Percentiles rank a stretch among this genome's conserved stretches.
These are phyloP conservation scores for Pediacus dermestoides DNA, from an alignment of 2,888 invertebrate genomes.

Conservation along the genomic window DNA sequence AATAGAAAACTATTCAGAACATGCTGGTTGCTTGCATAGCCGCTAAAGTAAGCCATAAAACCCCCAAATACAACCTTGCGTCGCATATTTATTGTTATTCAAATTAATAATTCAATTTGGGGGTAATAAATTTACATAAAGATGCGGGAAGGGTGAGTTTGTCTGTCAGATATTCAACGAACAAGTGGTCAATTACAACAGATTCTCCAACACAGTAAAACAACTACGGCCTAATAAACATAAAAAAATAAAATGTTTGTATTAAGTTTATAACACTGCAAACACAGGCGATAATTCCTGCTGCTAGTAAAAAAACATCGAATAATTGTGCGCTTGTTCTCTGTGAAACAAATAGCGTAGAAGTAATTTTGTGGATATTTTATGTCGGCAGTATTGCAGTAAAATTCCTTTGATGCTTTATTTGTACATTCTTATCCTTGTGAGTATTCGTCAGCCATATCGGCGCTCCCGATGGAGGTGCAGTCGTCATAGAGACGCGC, in stretches of 20 bases:
- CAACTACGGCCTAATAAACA: constrained; percentile 19
- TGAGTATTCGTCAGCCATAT: constrained; percentile 37
- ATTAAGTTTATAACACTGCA: too few relatives aligned
- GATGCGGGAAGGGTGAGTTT: constrained; percentile 44
- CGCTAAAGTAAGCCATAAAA: constrained; percentile 48
- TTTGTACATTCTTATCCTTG: constrained; percentile 5
- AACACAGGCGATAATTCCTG: too few relatives aligned
- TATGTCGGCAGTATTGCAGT: not conserved
- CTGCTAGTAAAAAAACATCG: too few relatives aligned
- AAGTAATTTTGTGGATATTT: not conserved
- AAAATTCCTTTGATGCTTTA: constrained; percentile 6
- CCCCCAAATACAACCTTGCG: constrained; percentile 47
- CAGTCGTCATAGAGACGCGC: constrained; percentile 44
- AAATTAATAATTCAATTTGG: constrained; percentile 53
- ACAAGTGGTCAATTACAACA: constrained; percentile 44
- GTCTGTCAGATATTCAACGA: constrained; percentile 23
- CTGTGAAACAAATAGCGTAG: too few relatives aligned
- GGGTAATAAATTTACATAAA: constrained; percentile 52
- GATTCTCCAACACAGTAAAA: constrained; percentile 22
- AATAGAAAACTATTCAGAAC: too few relatives aligned
- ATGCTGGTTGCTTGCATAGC: too few relatives aligned
- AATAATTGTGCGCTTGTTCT: too few relatives aligned
- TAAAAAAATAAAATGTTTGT: constrained; percentile 1
- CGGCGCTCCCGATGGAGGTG: constrained; percentile 49
- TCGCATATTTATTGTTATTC: constrained; percentile 51